Evolutionary conservation across 2,113 vertebrate species (phyloP).

Genomic region (Semnornis frantzii): DNA sequence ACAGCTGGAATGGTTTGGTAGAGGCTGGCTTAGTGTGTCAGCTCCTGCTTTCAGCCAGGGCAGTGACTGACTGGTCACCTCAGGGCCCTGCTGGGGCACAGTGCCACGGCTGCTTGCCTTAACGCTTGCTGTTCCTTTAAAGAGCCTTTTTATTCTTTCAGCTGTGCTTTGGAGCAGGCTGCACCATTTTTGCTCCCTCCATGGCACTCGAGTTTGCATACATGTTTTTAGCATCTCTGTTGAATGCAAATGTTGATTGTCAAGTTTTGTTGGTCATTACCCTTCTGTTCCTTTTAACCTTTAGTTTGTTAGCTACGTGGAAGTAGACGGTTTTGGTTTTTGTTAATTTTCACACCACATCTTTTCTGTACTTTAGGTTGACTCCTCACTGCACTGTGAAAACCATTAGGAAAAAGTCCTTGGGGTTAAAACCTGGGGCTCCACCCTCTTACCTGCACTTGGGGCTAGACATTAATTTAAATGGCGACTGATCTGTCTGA

Average conservation of each 20-base stretch:
- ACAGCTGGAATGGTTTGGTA: background rate
- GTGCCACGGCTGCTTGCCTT: background rate
- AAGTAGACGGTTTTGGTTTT: constrained; percentile 62
- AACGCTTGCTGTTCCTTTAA: constrained; percentile 7
- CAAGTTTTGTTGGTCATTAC: constrained; percentile 28
- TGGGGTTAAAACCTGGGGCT: constrained; percentile 81
- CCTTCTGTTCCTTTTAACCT: constrained; percentile 25
- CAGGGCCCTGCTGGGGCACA: background rate
- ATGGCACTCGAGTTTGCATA: constrained; percentile 10
- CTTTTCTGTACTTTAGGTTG: constrained; percentile 85
- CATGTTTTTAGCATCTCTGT: constrained; percentile 52
- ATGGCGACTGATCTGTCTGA: constrained; percentile 83
- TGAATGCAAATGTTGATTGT: constrained; percentile 42
- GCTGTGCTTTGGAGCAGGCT: constrained; percentile 23
- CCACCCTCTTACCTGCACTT: constrained; percentile 77
- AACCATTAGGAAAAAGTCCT: constrained; percentile 80
- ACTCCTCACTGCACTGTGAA: constrained; percentile 79
- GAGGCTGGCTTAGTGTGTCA: background rate
- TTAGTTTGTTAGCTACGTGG: constrained; percentile 41
- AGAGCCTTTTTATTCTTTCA: constrained; percentile 44
- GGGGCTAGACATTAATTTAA: constrained; percentile 81
- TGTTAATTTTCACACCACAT: constrained; percentile 80
- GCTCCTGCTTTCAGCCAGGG: background rate
- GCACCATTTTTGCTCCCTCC: constrained; percentile 43
- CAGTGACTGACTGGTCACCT: background rate